phyloP scores from a whole-genome alignment of 2,113 vertebrate species.

The Pangasianodon gigas region DNA sequence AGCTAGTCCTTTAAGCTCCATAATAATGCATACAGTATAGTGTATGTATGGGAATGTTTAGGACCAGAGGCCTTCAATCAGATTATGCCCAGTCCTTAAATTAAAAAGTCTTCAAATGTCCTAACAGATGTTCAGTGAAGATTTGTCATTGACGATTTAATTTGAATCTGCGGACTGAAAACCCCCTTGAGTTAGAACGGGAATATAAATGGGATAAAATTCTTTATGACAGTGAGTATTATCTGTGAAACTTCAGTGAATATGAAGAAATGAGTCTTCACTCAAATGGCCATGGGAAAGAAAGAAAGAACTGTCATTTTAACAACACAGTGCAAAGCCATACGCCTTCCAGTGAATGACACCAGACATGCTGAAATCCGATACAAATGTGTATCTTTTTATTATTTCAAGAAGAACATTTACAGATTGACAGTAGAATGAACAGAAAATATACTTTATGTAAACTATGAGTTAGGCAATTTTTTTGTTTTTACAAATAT shows the following conservation, averaged over 20 bases:
- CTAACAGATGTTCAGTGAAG: not conserved
- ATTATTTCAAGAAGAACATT: constrained; percentile 75
- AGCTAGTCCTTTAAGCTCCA: not conserved
- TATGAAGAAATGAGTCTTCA: constrained; percentile 1
- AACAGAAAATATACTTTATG: constrained; percentile 82
- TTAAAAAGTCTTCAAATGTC: not conserved
- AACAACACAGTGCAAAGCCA: not conserved
- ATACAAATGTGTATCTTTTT: constrained; percentile 53
- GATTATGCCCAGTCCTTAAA: not conserved
- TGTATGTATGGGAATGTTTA: not conserved
- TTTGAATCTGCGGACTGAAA: not conserved
- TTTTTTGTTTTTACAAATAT: constrained; percentile 74
- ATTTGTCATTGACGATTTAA: not conserved
- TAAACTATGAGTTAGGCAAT: constrained; percentile 77
- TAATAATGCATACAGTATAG: not conserved
- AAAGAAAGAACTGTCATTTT: not conserved
- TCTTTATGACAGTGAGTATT: not conserved
- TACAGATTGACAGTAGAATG: constrained; percentile 69
- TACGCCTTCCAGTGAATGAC: not conserved
- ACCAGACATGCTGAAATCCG: not conserved
- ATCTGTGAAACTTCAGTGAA: not conserved
- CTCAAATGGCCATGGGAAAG: not conserved
- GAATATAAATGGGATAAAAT: not conserved
- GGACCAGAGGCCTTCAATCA: not conserved
- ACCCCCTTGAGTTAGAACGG: not conserved